These are phyloP conservation scores for Acanthurus tractus DNA, from an alignment of 2,797 vertebrate genomes.

Conservation along the genomic window DNA sequence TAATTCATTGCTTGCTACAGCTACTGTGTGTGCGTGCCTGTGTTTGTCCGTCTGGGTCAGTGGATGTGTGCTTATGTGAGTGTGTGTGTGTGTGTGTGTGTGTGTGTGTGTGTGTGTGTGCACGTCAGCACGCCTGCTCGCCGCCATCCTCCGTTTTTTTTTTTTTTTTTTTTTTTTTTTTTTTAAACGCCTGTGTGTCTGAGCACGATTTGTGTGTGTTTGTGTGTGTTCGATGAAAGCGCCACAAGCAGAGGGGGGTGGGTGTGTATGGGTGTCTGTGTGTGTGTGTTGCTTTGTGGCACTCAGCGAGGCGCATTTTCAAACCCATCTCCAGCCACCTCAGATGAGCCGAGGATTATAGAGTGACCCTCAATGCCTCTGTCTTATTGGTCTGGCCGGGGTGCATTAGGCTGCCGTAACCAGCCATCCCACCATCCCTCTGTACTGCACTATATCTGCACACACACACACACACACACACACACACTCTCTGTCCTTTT, in stretches of 20 bases:
- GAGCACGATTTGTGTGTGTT: conserved; percentile 51
- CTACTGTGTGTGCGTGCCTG: conserved; percentile 71
- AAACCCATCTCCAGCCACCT: conserved; percentile 95
- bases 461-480: background rate
- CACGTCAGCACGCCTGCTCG: conserved; percentile 61
- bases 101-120: conserved; percentile 22
- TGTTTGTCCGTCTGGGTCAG: conserved; percentile 80
- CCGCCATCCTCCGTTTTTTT: no score
- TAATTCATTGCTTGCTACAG: conserved; percentile 95
- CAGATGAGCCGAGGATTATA: conserved; percentile 98
- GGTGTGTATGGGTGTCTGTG: conserved; percentile 63
- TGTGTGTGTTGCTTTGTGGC: conserved; percentile 92
- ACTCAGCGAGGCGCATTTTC: conserved; percentile 93
- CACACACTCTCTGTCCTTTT: conserved; percentile 17
- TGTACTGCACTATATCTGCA: conserved; percentile 39
- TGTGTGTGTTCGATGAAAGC: conserved; percentile 87
- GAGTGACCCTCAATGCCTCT: conserved; percentile 97
- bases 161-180: conserved; percentile 23
- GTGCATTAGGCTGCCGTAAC: conserved; percentile 95
- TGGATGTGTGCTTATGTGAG: conserved; percentile 49
- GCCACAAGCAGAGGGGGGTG: conserved; percentile 59
- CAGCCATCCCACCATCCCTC: conserved; percentile 85
- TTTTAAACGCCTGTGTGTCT: conserved; percentile 63
- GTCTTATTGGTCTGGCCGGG: conserved; percentile 96
- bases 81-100: conserved; percentile 3